phyloP scores from a whole-genome alignment of 2,888 invertebrate genomes.

The Agonopterix subpropinquella region DNA sequence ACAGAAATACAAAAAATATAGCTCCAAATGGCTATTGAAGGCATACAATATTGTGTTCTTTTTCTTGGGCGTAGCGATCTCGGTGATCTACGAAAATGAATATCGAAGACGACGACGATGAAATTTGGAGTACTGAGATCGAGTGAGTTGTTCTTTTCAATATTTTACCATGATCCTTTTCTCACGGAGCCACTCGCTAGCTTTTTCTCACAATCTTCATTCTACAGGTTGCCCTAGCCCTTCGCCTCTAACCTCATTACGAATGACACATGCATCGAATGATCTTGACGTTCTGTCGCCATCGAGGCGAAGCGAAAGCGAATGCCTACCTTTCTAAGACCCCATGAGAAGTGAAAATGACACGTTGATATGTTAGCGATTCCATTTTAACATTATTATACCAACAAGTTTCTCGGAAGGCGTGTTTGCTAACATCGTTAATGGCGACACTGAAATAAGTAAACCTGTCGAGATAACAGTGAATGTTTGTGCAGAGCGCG shows the following conservation, averaged over 20 bases:
- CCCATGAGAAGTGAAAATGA: conserved; percentile 14
- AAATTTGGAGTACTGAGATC: conserved; percentile 47
- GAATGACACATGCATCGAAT: no score
- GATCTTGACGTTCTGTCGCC: no score
- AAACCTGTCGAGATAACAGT: conserved; percentile 68
- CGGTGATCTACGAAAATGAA: neutral
- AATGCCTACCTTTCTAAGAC: conserved; percentile 6
- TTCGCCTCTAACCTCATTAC: neutral
- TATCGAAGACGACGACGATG: conserved; percentile 32
- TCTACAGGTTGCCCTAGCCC: neutral
- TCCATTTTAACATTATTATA: conserved; percentile 42
- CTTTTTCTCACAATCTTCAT: neutral
- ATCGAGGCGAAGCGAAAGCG: neutral
- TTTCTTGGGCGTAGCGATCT: no score
- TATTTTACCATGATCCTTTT: neutral
- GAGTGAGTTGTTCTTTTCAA: conserved; percentile 39
- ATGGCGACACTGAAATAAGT: conserved; percentile 31
- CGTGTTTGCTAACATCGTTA: conserved; percentile 35
- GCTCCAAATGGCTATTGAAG: no score
- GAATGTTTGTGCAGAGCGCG: conserved; percentile 48
- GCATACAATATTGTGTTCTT: no score
- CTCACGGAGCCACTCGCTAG: neutral
- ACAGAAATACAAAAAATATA: no score
- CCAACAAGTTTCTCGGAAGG: conserved; percentile 49
- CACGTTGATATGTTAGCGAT: conserved; percentile 25